Base-by-base conservation (phyloP, 2,113 vertebrate species). In the Ceratotherium simum region DNA sequence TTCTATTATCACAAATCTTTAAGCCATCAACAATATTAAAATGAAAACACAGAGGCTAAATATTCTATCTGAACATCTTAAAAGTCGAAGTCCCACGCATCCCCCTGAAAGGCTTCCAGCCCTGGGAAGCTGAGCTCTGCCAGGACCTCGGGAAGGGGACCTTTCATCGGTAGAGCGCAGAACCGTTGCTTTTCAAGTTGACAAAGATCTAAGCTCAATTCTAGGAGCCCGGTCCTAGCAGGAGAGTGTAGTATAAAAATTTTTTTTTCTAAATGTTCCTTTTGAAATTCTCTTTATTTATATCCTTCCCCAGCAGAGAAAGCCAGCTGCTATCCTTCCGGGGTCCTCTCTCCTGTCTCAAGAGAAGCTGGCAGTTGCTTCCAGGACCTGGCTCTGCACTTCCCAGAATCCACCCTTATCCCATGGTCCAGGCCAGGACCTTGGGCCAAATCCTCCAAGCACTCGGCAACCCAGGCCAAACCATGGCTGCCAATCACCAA, bases 241-340 rank as follows among this genome's bases (percentile, higher is more conserved):
- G 12, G 39, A 82, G 0, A 73, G 39, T 8, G 62, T 27, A 81
- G 12, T 56, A 76, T 58, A 89, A 91, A 70, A 5, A 5, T 36
- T 54, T 42, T 48, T 31, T 31, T 48, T 69, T 29, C 56, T 60
- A 21, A 58, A 56, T 21, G 18, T 60, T 62, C 33, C 39, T 76
- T 87, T 78, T 75, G 65, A 97, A 56, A 85, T 79, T n/a, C 11
- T 69, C 12, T 91, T 21, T 73, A n/a, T 78, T 96, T 65, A 60
- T 36, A 42, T 42, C 23, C 31, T 31, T 58, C 75, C 33, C 54
- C 10, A 56, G 33, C 69, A 80, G 48, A 96, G 62, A 95, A 91
- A 78, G 27, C 25, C 18, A 11, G 48, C 29, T 13, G 9, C 27
- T n/a, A 14, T 79, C 36, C 86, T 92, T 96, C 72, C 29, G 31